Conservation (phyloP, 2,113 vertebrate species). For the Anas platyrhynchos region DNA sequence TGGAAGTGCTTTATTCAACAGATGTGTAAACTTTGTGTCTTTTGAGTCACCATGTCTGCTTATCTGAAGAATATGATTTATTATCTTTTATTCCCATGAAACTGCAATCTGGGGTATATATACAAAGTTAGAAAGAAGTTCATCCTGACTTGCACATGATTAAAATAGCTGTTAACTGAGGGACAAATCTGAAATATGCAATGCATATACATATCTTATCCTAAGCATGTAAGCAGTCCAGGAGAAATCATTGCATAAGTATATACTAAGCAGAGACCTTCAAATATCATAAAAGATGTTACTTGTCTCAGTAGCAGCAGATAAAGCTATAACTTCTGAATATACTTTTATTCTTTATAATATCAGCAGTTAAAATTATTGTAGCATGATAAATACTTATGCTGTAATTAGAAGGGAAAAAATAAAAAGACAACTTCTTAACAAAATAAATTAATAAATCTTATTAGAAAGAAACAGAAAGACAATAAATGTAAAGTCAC, state of each 20-base stretch:
- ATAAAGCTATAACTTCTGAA: not conserved
- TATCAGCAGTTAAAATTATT: not conserved
- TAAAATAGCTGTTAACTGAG: not conserved
- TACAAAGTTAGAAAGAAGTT: not conserved
- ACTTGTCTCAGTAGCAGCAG: not conserved
- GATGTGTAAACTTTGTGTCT: constrained; percentile 34
- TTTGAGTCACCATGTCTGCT: constrained; percentile 12
- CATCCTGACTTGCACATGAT: not conserved
- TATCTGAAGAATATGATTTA: constrained; percentile 14
- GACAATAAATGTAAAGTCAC: not conserved
- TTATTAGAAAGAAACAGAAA: not conserved
- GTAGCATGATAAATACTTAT: not conserved
- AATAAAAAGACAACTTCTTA: not conserved
- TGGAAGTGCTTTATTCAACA: constrained; percentile 53
- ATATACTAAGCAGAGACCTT: not conserved
- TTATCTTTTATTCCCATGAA: not conserved
- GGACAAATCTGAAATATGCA: not conserved
- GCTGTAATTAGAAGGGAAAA: not conserved
- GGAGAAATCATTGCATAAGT: not conserved
- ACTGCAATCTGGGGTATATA: not conserved
- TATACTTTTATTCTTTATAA: not conserved
- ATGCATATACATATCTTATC: not conserved
- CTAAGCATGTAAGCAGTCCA: not conserved
- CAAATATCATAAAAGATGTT: not conserved
- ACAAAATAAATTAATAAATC: not conserved